phyloP scores from a whole-genome alignment of 2,797 vertebrate species.

The Tympanoctomys barrerae region DNA sequence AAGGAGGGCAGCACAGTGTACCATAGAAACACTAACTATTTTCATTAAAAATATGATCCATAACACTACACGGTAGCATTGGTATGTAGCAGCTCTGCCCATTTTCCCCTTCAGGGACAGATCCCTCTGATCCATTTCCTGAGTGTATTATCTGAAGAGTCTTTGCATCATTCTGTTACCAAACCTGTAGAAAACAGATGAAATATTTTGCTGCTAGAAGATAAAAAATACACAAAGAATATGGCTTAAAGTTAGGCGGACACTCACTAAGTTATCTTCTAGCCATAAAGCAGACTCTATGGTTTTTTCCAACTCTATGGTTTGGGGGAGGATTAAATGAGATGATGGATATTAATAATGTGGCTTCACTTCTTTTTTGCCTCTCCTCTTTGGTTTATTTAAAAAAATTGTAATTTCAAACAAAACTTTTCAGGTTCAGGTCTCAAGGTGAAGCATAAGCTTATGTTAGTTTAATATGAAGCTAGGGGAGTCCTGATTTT shows the following conservation, averaged over 20 bases:
- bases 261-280: conserved; percentile 28
- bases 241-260: neutral
- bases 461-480: conserved; percentile 11
- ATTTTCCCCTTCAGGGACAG: conserved; percentile 1
- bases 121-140: neutral
- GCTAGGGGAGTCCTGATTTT: neutral
- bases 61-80: too few species aligned
- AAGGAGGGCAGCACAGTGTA: neutral
- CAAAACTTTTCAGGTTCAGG: neutral
- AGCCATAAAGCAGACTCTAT: neutral
- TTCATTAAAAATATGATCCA: too few species aligned
- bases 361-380: neutral
- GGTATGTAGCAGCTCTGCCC: neutral
- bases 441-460: neutral
- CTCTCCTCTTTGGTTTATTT: neutral
- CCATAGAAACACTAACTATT: too few species aligned
- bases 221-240: neutral
- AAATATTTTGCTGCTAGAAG: conserved; percentile 46
- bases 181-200: conserved; percentile 13
- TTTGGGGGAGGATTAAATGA: neutral
- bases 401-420: neutral
- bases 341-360: neutral
- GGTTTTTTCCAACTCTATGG: conserved; percentile 33
- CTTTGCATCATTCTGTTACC: neutral
- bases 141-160: conserved; percentile 23